Conservation (phyloP, 1,140 invertebrate genomes). For the Homalodisca vitripennis region DNA sequence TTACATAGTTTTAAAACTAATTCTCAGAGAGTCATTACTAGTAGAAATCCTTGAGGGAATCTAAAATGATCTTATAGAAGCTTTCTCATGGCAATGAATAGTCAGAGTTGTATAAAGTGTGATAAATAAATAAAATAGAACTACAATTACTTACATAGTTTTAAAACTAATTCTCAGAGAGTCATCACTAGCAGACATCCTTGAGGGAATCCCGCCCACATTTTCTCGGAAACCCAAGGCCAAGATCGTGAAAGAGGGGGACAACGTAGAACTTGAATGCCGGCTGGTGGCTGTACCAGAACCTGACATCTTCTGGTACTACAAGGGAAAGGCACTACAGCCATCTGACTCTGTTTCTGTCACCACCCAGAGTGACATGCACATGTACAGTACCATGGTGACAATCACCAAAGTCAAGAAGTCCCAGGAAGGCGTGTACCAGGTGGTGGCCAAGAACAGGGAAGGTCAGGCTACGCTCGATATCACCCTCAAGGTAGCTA, state of each 20-base stretch:
- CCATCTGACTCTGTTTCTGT: slow-evolving; percentile 67
- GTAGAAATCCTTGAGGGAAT: slow-evolving; percentile 88
- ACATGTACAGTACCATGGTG: slow-evolving; percentile 82
- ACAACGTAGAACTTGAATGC: slow-evolving; percentile 79
- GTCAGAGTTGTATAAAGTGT: too few relatives aligned
- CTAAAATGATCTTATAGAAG: too few relatives aligned
- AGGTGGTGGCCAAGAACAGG: slow-evolving; percentile 82
- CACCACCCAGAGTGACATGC: slow-evolving; percentile 79
- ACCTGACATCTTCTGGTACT: slow-evolving; percentile 83
- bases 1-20: not conserved
- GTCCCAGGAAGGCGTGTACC: slow-evolving; percentile 82
- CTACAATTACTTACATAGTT: too few relatives aligned
- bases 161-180: slow-evolving; percentile 55
- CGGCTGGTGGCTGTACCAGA: slow-evolving; percentile 86
- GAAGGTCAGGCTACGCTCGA: slow-evolving; percentile 85
- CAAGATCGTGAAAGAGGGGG: slow-evolving; percentile 76
- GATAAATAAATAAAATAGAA: too few relatives aligned
- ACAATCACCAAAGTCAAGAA: slow-evolving; percentile 74
- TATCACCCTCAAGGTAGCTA: slow-evolving; percentile 79
- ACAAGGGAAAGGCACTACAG: slow-evolving; percentile 70
- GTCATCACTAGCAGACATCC: slow-evolving; percentile 85
- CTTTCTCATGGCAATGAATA: too few relatives aligned
- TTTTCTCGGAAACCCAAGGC: slow-evolving; percentile 85
- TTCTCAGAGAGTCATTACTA: slow-evolving; percentile 76
- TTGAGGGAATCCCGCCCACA: slow-evolving; percentile 91